phyloP scores from a whole-genome alignment of 1,140 invertebrate genomes.

The Lethrus apterus region DNA sequence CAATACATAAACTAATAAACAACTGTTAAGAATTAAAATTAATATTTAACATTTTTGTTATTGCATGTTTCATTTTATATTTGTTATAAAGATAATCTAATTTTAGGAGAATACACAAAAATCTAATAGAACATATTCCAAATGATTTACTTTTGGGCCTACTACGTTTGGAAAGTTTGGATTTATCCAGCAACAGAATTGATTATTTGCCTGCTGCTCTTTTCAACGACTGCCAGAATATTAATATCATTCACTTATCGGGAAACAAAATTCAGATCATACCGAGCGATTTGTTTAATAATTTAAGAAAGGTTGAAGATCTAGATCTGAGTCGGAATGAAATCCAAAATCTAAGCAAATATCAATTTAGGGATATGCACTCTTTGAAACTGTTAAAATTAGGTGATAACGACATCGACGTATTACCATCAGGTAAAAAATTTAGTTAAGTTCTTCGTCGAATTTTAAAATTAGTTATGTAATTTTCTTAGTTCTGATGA shows the following conservation, averaged over 20 bases:
- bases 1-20: too few species aligned
- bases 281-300: constrained; percentile 34
- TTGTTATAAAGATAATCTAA: neutral
- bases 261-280: constrained; percentile 45
- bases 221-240: constrained; percentile 54
- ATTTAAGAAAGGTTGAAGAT: constrained; percentile 42
- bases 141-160: constrained; percentile 57
- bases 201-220: constrained; percentile 50
- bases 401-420: constrained; percentile 47
- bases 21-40: neutral
- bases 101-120: constrained; percentile 63
- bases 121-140: constrained; percentile 60
- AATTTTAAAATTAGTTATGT: neutral
- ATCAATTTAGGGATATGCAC: constrained; percentile 50
- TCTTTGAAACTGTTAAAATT: constrained; percentile 51
- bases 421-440: constrained; percentile 31
- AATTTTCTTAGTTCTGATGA: too few species aligned
- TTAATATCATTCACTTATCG: constrained; percentile 63
- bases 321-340: constrained; percentile 48
- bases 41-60: constrained; percentile 3
- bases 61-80: constrained; percentile 6
- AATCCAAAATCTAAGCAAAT: constrained; percentile 43
- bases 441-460: neutral
- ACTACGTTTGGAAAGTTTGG: constrained; percentile 59
- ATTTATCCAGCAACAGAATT: constrained; percentile 67